Conservation (phyloP, 2,797 vertebrate species). For the Antennarius maculatus region DNA sequence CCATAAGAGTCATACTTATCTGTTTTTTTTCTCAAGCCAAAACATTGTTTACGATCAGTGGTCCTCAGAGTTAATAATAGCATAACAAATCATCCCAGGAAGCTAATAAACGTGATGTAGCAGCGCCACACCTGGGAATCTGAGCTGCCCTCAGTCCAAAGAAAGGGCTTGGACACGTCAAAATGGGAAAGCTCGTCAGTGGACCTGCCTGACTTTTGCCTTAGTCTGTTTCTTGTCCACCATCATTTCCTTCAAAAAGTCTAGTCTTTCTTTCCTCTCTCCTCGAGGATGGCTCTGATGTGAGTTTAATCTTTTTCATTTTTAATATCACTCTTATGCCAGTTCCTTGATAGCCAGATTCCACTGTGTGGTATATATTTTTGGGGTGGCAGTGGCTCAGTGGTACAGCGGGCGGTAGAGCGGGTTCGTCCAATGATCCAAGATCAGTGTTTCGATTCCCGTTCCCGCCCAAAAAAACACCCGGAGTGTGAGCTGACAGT, state of each 20-base stretch:
- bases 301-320: conserved; percentile 29
- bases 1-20: conserved; percentile 10
- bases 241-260: conserved; percentile 4
- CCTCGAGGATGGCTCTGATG: conserved; percentile 23
- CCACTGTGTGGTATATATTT: conserved; percentile 13
- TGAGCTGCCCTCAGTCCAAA: conserved; percentile 17
- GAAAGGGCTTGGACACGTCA: conserved; percentile 12
- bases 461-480: no score
- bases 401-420: no score
- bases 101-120: conserved; percentile 20
- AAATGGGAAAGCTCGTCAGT: not conserved
- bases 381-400: no score
- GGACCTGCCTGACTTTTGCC: conserved; percentile 3
- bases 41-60: conserved; percentile 23
- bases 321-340: conserved; percentile 10
- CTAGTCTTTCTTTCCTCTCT: not conserved
- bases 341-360: conserved; percentile 29
- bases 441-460: no score
- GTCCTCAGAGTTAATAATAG: conserved; percentile 8
- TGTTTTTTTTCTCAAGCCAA: conserved; percentile 5
- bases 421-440: no score
- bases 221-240: conserved; percentile 9
- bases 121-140: conserved; percentile 29
- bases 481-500: no score
- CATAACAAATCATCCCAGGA: conserved; percentile 27